Percentiles rank a stretch among this genome's conserved stretches.
These are phyloP conservation scores for Drosophila bipectinata DNA, from an alignment of 1,140 invertebrate genomes.

Conservation along the genomic window DNA sequence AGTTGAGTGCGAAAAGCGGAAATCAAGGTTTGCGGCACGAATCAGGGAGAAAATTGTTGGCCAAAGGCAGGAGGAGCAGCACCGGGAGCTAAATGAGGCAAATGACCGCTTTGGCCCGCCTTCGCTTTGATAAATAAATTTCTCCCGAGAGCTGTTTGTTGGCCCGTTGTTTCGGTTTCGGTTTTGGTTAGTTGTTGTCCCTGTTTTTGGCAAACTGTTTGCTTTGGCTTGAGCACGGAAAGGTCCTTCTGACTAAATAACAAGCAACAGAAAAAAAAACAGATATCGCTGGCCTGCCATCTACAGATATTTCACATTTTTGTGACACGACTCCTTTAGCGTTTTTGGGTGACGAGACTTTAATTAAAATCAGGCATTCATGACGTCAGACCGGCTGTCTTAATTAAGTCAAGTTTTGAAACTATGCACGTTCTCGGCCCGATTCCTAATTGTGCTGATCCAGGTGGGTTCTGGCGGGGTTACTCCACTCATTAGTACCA, in stretches of 20 bases:
- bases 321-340: not conserved
- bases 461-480: constrained; percentile 8
- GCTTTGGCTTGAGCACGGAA: constrained; percentile 11
- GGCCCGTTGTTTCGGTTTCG: not conserved
- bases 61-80: not conserved
- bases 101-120: constrained; percentile 38
- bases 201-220: constrained; percentile 28
- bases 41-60: constrained; percentile 4
- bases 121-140: constrained; percentile 24
- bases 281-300: constrained; percentile 49
- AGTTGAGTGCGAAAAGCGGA: constrained; percentile 13
- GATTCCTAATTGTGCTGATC: constrained; percentile 9
- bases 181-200: constrained; percentile 2
- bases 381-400: constrained; percentile 54
- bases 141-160: constrained; percentile 1
- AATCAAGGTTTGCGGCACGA: constrained; percentile 10
- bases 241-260: constrained; percentile 5
- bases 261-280: not conserved
- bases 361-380: constrained; percentile 67
- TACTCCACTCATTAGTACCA: constrained; percentile 41
- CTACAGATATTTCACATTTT: constrained; percentile 45
- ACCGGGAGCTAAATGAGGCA: constrained; percentile 37
- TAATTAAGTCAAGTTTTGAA: constrained; percentile 40
- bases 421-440: constrained; percentile 16
- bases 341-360: constrained; percentile 21